phyloP scores from a whole-genome alignment of 1,140 invertebrate species.

The Lepidurus couesii region DNA sequence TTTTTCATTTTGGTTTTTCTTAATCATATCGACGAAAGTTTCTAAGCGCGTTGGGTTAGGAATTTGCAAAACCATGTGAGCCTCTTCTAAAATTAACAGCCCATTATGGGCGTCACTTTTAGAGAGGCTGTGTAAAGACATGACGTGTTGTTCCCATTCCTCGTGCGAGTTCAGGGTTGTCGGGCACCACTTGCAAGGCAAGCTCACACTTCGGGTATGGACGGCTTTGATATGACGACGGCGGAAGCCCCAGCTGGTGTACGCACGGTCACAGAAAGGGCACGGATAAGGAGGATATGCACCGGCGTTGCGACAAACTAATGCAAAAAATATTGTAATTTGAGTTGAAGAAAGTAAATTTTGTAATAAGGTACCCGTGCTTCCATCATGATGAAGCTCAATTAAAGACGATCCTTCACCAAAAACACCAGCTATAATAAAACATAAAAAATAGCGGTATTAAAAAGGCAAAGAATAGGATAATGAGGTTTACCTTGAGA shows the following conservation, averaged over 20 bases:
- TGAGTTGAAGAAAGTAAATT: neutral
- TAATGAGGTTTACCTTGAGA: neutral
- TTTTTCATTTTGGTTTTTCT: slow-evolving; percentile 36
- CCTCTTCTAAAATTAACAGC: slow-evolving; percentile 56
- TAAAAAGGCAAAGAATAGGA: neutral
- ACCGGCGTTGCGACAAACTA: slow-evolving; percentile 33
- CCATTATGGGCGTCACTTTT: slow-evolving; percentile 55
- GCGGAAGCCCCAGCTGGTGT: slow-evolving; percentile 59
- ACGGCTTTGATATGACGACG: slow-evolving; percentile 57
- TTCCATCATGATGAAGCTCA: slow-evolving; percentile 12
- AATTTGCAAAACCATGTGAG: slow-evolving; percentile 55
- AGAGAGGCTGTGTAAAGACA: slow-evolving; percentile 51
- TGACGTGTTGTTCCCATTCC: slow-evolving; percentile 56
- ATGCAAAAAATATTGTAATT: neutral
- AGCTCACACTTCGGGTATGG: slow-evolving; percentile 50
- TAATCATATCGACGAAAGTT: slow-evolving; percentile 44
- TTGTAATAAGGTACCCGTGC: neutral
- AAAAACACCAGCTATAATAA: slow-evolving; percentile 23
- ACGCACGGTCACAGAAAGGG: slow-evolving; percentile 57
- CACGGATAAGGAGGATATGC: slow-evolving; percentile 52
- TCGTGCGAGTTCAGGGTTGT: slow-evolving; percentile 51
- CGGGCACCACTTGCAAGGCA: slow-evolving; percentile 56
- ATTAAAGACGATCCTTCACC: slow-evolving; percentile 2
- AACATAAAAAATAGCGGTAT: neutral
- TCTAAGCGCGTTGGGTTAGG: slow-evolving; percentile 47